Conservation (phyloP, 2,113 vertebrate genomes). For the Plestiodon gilberti region DNA sequence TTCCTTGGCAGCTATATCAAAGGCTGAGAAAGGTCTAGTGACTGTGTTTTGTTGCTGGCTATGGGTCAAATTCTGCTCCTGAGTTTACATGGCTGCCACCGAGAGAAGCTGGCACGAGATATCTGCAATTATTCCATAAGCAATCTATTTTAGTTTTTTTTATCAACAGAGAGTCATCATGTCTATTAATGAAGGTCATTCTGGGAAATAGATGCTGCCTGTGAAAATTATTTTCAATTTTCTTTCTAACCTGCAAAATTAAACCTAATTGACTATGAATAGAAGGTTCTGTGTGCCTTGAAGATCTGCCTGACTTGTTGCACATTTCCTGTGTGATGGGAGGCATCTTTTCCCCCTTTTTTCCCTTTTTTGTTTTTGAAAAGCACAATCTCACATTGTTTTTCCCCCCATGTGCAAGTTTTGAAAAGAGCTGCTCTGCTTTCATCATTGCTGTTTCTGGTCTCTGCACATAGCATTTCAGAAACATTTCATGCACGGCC, state of each 20-base stretch:
- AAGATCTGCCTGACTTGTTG: slow-evolving; percentile 30
- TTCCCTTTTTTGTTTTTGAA: not conserved
- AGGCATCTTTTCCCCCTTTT: not conserved
- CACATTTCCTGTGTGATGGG: slow-evolving; percentile 45
- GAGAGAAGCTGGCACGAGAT: slow-evolving; percentile 1
- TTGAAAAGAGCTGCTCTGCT: not conserved
- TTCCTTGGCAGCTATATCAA: slow-evolving; percentile 22
- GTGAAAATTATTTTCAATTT: slow-evolving; percentile 22
- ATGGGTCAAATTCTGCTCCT: slow-evolving; percentile 13
- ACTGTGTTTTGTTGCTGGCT: slow-evolving; percentile 38
- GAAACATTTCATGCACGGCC: not conserved
- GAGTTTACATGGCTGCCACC: not conserved
- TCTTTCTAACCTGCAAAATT: not conserved
- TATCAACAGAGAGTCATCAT: not conserved
- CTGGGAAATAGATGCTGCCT: not conserved
- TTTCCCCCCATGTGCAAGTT: not conserved
- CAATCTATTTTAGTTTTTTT: slow-evolving; percentile 9
- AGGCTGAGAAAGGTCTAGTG: slow-evolving; percentile 25
- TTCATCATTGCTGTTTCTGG: not conserved
- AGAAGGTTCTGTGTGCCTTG: not conserved
- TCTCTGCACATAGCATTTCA: not conserved
- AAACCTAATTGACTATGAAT: slow-evolving; percentile 32
- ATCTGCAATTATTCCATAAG: slow-evolving; percentile 26
- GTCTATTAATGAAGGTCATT: slow-evolving; percentile 30
- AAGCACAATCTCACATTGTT: slow-evolving; percentile 37